Evolutionary conservation across 2,888 invertebrate species (phyloP), one percentile per base, ranked within the genome.

Genomic region (Melangyna quadrimaculata): DNA sequence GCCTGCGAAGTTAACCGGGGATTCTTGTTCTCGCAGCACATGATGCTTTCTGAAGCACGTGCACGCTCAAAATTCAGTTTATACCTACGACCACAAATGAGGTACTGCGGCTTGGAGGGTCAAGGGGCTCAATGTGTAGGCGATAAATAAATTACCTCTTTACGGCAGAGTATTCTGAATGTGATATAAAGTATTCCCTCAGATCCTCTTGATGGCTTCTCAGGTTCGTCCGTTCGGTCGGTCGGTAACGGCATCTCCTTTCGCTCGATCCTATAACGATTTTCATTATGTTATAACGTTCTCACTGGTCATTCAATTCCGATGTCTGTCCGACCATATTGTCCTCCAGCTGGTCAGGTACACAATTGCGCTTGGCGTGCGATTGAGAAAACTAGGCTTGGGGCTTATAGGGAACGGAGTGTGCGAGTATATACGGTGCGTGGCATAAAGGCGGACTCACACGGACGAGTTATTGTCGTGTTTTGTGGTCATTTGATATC

Each of bases 401-500:
- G 12, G 22, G 12, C 5, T 17, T 40, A 22, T 5, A 19, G 8
- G 12, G 22, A 48, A 48, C 45, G 19, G 48, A 22, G 9, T 19
- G n/a, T 7, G 45, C n/a, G n/a, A n/a, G n/a, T 3, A 45, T 37
- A 8, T 35, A 43, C 17, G n/a, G 67, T 73, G 72, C 69, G 67
- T 71, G 67, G 67, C 35, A 17, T 22, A 37, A 37, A 35, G 59
- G 37, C 12, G n/a, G 59, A 55, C 84, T 79, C 79, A 79, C 79
- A 71, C 71, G 74, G 83, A 84, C 83, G 83, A 84, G 79, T 84
- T 84, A 84, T 79, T 74, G 79, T 80, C 84, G 75, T 80, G 84
- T 84, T 71, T 84, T 75, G 84, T 84, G 84, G 84, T 80, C 75
- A 84, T 84, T 84, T 84, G 84, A 84, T 84, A 84, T 75, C 84